A percentile compares a stretch with the other conserved stretches of the same genome.
Conservation (phyloP, 2,113 vertebrate genomes). For the Orycteropus afer region DNA sequence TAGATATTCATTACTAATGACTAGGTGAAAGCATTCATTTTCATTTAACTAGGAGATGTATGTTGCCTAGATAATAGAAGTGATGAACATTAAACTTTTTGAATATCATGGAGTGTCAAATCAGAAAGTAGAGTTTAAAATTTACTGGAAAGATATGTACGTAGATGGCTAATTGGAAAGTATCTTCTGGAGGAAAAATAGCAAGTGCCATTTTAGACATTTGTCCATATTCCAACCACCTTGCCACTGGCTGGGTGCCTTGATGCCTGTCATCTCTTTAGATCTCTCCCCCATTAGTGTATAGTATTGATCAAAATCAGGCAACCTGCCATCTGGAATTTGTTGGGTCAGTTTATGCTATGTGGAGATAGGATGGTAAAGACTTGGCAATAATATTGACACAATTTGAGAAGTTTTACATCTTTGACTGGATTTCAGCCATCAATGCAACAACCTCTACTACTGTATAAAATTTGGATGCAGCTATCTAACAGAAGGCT, state of each 20-base stretch:
- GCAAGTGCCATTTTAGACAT: constrained; percentile 71
- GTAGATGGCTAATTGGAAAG: constrained; percentile 41
- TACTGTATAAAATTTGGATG: constrained; percentile 83
- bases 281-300: constrained; percentile 75
- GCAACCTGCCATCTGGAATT: constrained; percentile 76
- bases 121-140: constrained; percentile 52
- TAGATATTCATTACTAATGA: background rate
- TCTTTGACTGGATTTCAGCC: constrained; percentile 81
- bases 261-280: constrained; percentile 82
- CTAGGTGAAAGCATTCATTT: background rate
- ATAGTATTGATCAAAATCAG: constrained; percentile 79
- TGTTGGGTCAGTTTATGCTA: constrained; percentile 70
- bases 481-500: constrained; percentile 85
- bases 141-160: constrained; percentile 65
- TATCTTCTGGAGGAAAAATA: constrained; percentile 57
- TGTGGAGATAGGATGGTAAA: constrained; percentile 68
- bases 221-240: constrained; percentile 58
- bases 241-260: constrained; percentile 58
- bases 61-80: background rate
- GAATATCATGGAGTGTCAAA: constrained; percentile 11
- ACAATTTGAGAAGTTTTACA: constrained; percentile 78
- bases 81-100: background rate
- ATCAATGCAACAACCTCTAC: constrained; percentile 72
- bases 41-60: background rate
- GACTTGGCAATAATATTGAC: constrained; percentile 76